Evolutionary conservation across 92 coral and sea anemone genomes (phyloP).

Genomic region (Muricea muricata): DNA sequence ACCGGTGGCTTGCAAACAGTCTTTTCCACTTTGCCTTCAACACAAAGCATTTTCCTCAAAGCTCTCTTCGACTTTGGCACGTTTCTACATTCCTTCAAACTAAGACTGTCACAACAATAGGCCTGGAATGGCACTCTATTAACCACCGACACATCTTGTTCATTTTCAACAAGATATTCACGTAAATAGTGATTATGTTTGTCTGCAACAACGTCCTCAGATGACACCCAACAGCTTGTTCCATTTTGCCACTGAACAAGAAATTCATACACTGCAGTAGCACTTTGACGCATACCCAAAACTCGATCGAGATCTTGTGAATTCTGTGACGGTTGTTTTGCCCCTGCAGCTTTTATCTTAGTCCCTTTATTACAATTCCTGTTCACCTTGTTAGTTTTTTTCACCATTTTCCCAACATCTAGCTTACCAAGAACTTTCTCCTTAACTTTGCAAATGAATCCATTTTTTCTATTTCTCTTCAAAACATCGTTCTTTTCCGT

Average conservation of each 20-base stretch:
- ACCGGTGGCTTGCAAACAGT: slow-evolving; percentile 39
- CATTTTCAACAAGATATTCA: slow-evolving; percentile 79
- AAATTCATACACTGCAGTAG: slow-evolving; percentile 79
- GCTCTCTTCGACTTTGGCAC: neutral
- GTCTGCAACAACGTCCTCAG: slow-evolving; percentile 81
- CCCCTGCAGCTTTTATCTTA: slow-evolving; percentile 28
- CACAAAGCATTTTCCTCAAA: slow-evolving; percentile 17
- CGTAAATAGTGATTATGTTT: slow-evolving; percentile 73
- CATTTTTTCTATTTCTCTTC: slow-evolving; percentile 6
- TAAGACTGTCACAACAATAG: slow-evolving; percentile 83
- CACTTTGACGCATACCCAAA: slow-evolving; percentile 85
- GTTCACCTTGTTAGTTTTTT: neutral
- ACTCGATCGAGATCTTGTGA: slow-evolving; percentile 82
- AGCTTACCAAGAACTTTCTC: slow-evolving; percentile 56
- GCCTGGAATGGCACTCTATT: slow-evolving; percentile 87
- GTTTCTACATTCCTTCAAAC: slow-evolving; percentile 45
- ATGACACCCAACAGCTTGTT: slow-evolving; percentile 94
- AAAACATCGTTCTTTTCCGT: slow-evolving; percentile 13
- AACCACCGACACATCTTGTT: slow-evolving; percentile 77
- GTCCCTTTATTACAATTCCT: neutral
- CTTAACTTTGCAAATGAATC: slow-evolving; percentile 30
- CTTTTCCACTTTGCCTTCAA: slow-evolving; percentile 42
- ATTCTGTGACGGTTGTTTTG: slow-evolving; percentile 55
- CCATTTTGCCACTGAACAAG: slow-evolving; percentile 98
- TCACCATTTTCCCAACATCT: slow-evolving; percentile 19